Conservation (phyloP, 2,888 invertebrate species). For the Scrobipalpa atriplicella region DNA sequence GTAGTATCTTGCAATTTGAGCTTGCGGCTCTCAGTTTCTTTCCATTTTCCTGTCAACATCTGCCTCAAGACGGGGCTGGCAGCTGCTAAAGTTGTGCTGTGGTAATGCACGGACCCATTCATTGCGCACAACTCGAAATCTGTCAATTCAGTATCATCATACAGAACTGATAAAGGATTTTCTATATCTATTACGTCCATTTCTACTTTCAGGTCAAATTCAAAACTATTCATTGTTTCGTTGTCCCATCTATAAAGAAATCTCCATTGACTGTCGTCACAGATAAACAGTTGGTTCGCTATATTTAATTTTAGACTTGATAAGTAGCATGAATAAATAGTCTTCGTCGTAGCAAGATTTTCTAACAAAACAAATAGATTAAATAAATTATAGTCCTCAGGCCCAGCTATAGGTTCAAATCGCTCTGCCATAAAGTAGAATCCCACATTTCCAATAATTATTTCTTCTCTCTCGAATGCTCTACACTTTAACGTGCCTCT, state of each 20-base stretch:
- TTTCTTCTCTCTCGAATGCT: background rate
- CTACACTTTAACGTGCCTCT: too few species aligned
- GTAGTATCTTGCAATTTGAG: background rate
- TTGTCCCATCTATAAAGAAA: background rate
- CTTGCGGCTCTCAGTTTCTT: background rate
- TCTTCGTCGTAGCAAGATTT: background rate
- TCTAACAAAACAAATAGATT: background rate
- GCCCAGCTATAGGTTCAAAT: background rate
- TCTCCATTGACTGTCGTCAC: slow-evolving; percentile 7
- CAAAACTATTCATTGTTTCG: background rate
- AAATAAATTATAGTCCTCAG: background rate
- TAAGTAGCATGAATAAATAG: background rate
- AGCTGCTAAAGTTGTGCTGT: slow-evolving; percentile 25
- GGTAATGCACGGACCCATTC: slow-evolving; percentile 25
- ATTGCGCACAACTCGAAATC: slow-evolving; percentile 25
- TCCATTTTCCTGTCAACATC: slow-evolving; percentile 24
- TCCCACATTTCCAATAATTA: background rate
- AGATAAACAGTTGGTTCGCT: background rate
- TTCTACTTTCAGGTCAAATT: background rate
- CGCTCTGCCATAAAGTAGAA: background rate
- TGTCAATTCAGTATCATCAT: slow-evolving; percentile 23
- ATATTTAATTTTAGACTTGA: background rate
- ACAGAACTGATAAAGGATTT: slow-evolving; percentile 15
- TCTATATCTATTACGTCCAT: background rate
- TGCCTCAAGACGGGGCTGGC: slow-evolving; percentile 27